Evolutionary conservation across 2,797 vertebrate genomes (phyloP).

Genomic region (Hafferia zeledoni): DNA sequence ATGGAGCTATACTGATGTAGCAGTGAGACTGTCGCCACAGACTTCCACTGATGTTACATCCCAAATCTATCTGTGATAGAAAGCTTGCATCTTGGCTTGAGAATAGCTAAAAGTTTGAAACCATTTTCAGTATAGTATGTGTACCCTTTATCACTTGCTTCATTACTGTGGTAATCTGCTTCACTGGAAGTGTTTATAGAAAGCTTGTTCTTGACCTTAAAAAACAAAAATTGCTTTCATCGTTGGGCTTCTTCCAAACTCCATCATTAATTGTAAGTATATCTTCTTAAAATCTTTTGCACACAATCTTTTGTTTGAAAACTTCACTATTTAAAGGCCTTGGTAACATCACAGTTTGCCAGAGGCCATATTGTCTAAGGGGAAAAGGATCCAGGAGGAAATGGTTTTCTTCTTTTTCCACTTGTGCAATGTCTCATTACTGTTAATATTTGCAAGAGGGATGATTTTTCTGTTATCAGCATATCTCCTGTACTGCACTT

Average conservation of each 20-base stretch:
- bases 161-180: conserved; percentile 43
- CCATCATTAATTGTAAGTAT: conserved; percentile 37
- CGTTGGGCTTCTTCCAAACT: conserved; percentile 41
- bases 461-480: not conserved
- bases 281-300: conserved; percentile 47
- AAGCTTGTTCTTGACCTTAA: conserved; percentile 48
- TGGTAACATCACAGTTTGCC: conserved; percentile 12
- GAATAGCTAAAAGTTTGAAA: conserved; percentile 29
- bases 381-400: conserved; percentile 2
- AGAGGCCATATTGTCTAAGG: not conserved
- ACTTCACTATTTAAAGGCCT: conserved; percentile 33
- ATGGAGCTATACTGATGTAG: not conserved
- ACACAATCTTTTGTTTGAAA: conserved; percentile 41
- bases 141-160: conserved; percentile 12
- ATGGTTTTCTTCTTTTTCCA: not conserved
- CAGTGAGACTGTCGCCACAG: not conserved
- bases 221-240: conserved; percentile 54
- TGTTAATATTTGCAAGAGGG: not conserved
- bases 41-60: not conserved
- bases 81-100: not conserved
- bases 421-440: not conserved
- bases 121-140: not conserved
- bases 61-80: not conserved
- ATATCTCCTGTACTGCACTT: not conserved
- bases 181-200: conserved; percentile 10